phyloP scores from a whole-genome alignment of 2,113 vertebrate species.

The Megaceryle maxima region DNA sequence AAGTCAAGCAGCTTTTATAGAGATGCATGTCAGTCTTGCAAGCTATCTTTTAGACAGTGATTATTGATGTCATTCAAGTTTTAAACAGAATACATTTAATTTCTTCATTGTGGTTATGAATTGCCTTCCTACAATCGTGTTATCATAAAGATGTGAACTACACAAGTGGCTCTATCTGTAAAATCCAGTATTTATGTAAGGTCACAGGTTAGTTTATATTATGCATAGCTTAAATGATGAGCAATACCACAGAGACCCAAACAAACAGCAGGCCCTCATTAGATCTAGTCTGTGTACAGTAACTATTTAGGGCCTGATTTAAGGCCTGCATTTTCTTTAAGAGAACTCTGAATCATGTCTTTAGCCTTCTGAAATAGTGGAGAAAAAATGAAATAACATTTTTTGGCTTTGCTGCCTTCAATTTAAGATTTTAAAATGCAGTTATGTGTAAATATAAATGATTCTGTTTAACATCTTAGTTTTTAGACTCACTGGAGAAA shows the following conservation, averaged over 20 bases:
- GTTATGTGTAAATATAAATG: neutral
- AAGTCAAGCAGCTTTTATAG: neutral
- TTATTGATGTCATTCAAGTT: neutral
- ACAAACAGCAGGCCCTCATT: neutral
- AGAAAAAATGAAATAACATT: neutral
- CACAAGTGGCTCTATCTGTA: neutral
- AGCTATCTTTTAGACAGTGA: neutral
- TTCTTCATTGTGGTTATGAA: neutral
- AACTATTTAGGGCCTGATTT: neutral
- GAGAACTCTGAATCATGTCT: neutral
- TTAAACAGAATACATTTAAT: neutral
- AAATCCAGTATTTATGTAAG: slow-evolving; percentile 1
- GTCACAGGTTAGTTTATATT: slow-evolving; percentile 24
- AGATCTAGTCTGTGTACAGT: neutral
- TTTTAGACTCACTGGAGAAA: neutral
- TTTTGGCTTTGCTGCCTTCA: neutral
- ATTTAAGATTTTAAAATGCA: neutral
- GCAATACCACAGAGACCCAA: neutral
- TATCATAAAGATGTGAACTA: neutral
- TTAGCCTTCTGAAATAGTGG: neutral
- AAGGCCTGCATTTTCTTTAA: neutral
- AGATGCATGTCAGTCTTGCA: neutral
- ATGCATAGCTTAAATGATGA: slow-evolving; percentile 31
- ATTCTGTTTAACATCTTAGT: neutral
- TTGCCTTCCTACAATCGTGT: neutral